Evolutionary conservation across 2,797 vertebrate species (phyloP), one percentile per base, ranked within the genome.

Genomic region (Adrianichthys oophorus): DNA sequence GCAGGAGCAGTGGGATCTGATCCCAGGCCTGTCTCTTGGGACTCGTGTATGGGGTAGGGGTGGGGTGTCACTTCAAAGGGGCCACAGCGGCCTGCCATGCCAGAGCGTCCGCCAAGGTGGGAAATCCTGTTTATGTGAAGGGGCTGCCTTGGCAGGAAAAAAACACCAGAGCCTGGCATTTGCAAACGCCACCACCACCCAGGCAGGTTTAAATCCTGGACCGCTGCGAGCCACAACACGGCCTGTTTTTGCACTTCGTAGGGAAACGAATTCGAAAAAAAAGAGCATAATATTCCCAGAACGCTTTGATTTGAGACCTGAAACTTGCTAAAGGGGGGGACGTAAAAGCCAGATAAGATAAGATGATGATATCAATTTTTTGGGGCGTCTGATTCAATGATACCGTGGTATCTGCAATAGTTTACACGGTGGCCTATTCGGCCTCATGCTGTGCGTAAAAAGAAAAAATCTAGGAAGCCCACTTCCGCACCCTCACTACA

Each of bases 21-120:
- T 82, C 82, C 82, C 79, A 78, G 19, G 83, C 74, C 80, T 72
- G 77, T 85, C 80, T 72, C 76, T 4, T 60, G 79, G 73, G 82
- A 83, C 65, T 68, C 72, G 10, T 12, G 32, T 37, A 12, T 12
- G 32, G 12, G 32, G 32, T 10, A 12, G 32, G 32, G 32, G 70
- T 71, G 76, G 74, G 74, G 82, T 77, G 80, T 66, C 68, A 91
- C 90, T 90, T 92, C 86, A 92, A 91, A 91, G 79, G 32, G 74
- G 65, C 68, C 45, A 42, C n/a, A 29, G 73, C 62, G 79, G 69
- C 68, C 78, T 21, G 45, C 58, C 14, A 68, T 73, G 79, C 78
- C 82, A 77, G 76, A 68, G 57, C 72, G 70, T 66, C 74, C 64
- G 70, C 77, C 73, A 72, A 79, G 66, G 79, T 72, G 74, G 82